Conservation (phyloP, 1,140 invertebrate species). For the Delia radicum region DNA sequence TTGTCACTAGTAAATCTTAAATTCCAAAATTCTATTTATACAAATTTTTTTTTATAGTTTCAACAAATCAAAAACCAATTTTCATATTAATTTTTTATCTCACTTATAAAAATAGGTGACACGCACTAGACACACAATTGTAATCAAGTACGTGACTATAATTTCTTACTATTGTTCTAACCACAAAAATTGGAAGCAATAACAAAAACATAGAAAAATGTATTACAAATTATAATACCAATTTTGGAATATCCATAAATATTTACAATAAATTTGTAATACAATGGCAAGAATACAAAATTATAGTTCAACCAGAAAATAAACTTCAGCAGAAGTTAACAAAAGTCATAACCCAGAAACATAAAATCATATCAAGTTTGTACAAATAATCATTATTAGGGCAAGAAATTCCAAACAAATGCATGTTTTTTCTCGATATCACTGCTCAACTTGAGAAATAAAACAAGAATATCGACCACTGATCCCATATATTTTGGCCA, state of each 20-base stretch:
- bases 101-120: no score
- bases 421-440: no score
- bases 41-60: background rate
- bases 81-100: background rate
- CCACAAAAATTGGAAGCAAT: background rate
- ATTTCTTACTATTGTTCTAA: background rate
- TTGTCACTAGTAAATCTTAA: no score
- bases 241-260: background rate
- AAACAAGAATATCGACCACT: no score
- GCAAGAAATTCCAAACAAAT: no score
- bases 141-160: background rate
- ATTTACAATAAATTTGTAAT: background rate
- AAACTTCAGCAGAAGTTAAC: no score
- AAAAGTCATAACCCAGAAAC: no score
- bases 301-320: no score
- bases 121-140: background rate
- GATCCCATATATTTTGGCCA: no score
- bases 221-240: background rate
- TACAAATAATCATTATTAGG: background rate
- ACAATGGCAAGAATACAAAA: background rate
- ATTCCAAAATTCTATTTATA: no score
- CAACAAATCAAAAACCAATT: background rate
- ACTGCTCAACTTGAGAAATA: no score
- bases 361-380: background rate
- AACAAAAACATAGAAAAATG: background rate